phyloP scores from a whole-genome alignment of 2,113 vertebrate genomes.

The Danionella cerebrum region DNA sequence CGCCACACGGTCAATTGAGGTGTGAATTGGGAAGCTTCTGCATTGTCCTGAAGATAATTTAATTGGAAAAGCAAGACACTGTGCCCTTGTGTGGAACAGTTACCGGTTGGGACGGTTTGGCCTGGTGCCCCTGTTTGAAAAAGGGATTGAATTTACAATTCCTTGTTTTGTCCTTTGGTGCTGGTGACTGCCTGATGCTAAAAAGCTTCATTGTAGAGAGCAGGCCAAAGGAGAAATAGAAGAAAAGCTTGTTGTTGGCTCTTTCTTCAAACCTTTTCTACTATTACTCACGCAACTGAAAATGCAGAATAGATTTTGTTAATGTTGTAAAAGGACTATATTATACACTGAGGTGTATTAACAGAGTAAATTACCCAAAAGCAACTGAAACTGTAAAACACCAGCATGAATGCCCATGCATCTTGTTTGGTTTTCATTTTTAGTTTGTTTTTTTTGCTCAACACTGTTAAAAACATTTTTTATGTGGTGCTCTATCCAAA shows the following conservation, averaged over 20 bases:
- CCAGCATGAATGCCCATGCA: no score
- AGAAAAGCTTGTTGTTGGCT: background rate
- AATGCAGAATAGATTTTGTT: no score
- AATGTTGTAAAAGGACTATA: no score
- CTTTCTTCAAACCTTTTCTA: slow-evolving; percentile 30
- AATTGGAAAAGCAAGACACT: slow-evolving; percentile 64
- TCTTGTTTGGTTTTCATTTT: no score
- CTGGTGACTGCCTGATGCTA: slow-evolving; percentile 47
- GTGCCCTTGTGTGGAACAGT: slow-evolving; percentile 56
- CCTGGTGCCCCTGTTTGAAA: slow-evolving; percentile 53
- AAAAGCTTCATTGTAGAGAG: slow-evolving; percentile 67
- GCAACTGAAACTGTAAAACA: no score
- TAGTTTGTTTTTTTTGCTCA: no score
- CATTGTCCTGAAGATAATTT: slow-evolving; percentile 66
- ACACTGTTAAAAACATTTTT: no score
- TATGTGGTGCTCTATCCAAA: no score
- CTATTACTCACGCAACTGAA: slow-evolving; percentile 59
- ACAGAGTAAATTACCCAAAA: no score
- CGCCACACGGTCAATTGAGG: slow-evolving; percentile 66
- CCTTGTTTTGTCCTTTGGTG: slow-evolving; percentile 26
- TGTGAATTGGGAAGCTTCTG: slow-evolving; percentile 61
- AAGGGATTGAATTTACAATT: slow-evolving; percentile 48
- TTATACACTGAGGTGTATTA: no score
- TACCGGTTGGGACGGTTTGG: slow-evolving; percentile 51
- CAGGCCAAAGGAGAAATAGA: slow-evolving; percentile 39